phyloP scores from a whole-genome alignment of 2,888 invertebrate species.

The Sepioteuthis lessoniana region DNA sequence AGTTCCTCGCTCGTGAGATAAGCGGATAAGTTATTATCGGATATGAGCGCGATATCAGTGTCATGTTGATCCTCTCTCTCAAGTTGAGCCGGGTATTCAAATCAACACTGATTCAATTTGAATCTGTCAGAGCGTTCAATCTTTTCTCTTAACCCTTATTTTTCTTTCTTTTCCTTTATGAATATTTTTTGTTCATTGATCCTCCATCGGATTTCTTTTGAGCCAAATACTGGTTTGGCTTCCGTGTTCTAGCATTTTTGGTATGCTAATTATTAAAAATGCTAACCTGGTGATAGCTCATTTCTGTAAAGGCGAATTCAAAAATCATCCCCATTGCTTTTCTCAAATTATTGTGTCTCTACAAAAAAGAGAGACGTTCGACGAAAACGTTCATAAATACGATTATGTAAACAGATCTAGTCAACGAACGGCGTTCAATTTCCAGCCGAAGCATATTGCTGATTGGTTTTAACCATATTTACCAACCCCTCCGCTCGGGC shows the following conservation, averaged over 20 bases:
- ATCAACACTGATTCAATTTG: conserved; percentile 1
- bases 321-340: background rate
- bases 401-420: too few relatives aligned
- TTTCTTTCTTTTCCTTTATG: background rate
- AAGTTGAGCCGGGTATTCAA: background rate
- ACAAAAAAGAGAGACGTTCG: background rate
- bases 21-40: background rate
- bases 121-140: background rate
- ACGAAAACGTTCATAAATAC: too few relatives aligned
- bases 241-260: background rate
- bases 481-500: too few relatives aligned
- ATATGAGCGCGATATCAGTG: background rate
- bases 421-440: too few relatives aligned
- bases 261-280: background rate
- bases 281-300: background rate
- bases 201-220: background rate
- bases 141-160: background rate
- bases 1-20: background rate
- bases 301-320: background rate
- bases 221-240: background rate
- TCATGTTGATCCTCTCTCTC: background rate
- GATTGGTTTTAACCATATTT: too few relatives aligned
- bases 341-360: background rate
- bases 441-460: too few relatives aligned
- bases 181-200: background rate